Conservation (phyloP, 2,797 vertebrate genomes). For the Oreortyx pictus region DNA sequence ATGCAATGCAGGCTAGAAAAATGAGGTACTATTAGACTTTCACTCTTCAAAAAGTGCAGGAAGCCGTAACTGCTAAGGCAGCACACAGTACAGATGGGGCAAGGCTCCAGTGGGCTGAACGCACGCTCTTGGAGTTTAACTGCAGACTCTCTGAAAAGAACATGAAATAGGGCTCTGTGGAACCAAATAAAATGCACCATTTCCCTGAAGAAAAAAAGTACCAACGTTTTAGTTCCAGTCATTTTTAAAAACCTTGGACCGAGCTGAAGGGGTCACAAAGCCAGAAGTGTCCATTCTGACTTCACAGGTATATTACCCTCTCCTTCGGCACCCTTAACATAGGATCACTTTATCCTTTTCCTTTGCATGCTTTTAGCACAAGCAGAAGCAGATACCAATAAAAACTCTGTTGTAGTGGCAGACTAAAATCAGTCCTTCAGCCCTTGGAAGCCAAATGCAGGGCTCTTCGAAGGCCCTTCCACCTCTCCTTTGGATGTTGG, state of each 20-base stretch:
- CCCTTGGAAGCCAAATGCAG: neutral
- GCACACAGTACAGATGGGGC: neutral
- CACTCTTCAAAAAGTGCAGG: neutral
- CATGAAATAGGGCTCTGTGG: neutral
- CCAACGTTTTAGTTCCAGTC: neutral
- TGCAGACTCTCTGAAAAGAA: neutral
- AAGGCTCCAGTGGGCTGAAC: neutral
- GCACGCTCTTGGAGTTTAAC: neutral
- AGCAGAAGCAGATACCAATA: neutral
- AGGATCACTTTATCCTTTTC: neutral
- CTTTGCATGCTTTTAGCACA: neutral
- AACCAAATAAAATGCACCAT: neutral
- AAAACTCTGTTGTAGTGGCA: neutral
- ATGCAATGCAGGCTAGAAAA: neutral
- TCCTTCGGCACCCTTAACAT: neutral
- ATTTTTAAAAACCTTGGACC: neutral
- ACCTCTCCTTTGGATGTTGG: neutral
- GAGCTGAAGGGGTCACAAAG: neutral
- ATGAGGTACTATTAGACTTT: neutral
- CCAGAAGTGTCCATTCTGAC: neutral
- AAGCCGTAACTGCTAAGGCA: neutral
- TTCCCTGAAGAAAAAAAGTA: neutral
- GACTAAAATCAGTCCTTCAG: neutral
- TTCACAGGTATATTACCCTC: neutral
- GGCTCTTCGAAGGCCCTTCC: neutral